Evolutionary conservation across 2,888 invertebrate genomes (phyloP).

Genomic region (Mythimna albipuncta): DNA sequence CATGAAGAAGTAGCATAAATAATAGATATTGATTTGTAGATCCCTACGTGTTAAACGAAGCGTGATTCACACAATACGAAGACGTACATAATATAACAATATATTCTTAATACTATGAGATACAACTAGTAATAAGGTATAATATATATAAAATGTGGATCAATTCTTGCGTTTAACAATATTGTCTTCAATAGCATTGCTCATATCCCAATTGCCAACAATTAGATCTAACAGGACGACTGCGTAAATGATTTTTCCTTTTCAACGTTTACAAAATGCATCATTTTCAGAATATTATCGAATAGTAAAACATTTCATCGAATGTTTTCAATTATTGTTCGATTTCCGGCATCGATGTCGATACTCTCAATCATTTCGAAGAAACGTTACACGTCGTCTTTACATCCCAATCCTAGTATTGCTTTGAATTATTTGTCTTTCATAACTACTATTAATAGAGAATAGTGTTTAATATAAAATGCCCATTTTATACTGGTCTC

Average conservation of each 20-base stretch:
- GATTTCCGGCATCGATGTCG: slow-evolving; percentile 28
- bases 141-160: slow-evolving; percentile 85
- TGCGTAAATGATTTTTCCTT: slow-evolving; percentile 47
- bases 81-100: slow-evolving; percentile 75
- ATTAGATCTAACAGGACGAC: slow-evolving; percentile 68
- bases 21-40: slow-evolving; percentile 48
- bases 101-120: slow-evolving; percentile 78
- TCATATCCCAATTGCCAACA: slow-evolving; percentile 77
- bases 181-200: slow-evolving; percentile 89
- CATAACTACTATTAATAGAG: slow-evolving; percentile 63
- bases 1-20: slow-evolving; percentile 40
- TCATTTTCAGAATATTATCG: slow-evolving; percentile 32
- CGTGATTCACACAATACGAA: slow-evolving; percentile 64
- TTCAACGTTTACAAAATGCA: slow-evolving; percentile 50
- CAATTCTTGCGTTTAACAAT: slow-evolving; percentile 88
- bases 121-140: slow-evolving; percentile 78
- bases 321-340: slow-evolving; percentile 23
- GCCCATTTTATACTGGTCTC: slow-evolving; percentile 56
- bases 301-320: slow-evolving; percentile 23
- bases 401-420: slow-evolving; percentile 72
- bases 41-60: slow-evolving; percentile 56
- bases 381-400: slow-evolving; percentile 53
- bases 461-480: slow-evolving; percentile 52
- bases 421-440: slow-evolving; percentile 73
- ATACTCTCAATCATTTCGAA: slow-evolving; percentile 33